Base-by-base conservation (phyloP, 2,113 vertebrate species). In the Coreoperca whiteheadi region DNA sequence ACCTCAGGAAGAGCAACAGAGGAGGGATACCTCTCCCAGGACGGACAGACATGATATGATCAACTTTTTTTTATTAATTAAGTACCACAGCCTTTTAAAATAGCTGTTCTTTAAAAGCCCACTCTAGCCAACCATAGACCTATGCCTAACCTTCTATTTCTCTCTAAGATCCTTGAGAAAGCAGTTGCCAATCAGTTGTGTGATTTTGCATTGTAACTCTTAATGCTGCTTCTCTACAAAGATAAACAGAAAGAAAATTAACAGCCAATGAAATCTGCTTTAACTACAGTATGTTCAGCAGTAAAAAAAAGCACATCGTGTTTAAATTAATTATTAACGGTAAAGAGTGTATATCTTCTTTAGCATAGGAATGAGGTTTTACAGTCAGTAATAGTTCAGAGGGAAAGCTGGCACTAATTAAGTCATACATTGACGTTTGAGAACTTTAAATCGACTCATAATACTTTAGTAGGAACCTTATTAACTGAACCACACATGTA, bases 251-350 rank as follows among this genome's bases (percentile, higher is more conserved):
- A 71, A 39, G 9, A 25, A 56, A 81, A 88, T 65, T 11, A 81
- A n/a, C 8, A 56, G 59, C 21, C 23, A 61, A 71, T 57, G 20
- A 34, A 50, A 59, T 70, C 56, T 54, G 37, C 20, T 83, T 70
- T 20, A 39, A 46, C 30, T 64, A 28, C 59, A 86, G 12, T 50
- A 57, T 71, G 21, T 59, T 80, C 50, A 59, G 18, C 11, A 72
- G n/a, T n/a, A 18, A 65, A 59, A 37, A 6, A 6, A 65, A 54
- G 34, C 28, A 51, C 30, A 59, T 77, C 21, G 2, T 71, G 43
- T 76, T 72, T 68, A 30, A 67, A 84, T 87, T 28, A 81, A 87
- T 87, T 79, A 86, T 77, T 32, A 78, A 88, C 83, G 85, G 51
- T 60, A 67, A 23, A 50, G 32, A 73, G 43, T 18, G 39, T n/a